Base-by-base conservation (phyloP, 2,888 invertebrate genomes). In the Aplocera efformata region DNA sequence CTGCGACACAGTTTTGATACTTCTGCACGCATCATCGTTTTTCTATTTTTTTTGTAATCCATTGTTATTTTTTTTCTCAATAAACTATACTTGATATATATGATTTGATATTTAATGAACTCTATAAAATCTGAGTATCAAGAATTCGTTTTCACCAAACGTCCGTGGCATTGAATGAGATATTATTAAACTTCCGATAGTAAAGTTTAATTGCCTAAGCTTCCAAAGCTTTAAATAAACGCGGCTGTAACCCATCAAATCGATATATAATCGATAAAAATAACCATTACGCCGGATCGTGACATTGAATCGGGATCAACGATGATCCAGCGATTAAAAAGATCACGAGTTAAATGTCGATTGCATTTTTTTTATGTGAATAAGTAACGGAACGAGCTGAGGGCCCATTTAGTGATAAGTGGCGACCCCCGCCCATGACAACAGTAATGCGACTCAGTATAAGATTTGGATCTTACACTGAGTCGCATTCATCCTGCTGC, bases 251-350 rank as follows among this genome's bases (percentile, higher is more conserved):
- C 38, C 39, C 48, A 30, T 48, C 37, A 50, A 56, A 56, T 51
- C 51, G 51, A 49, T 50, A 41, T 45, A 47, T 55, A 53, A 53
- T 52, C 48, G 43, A 48, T 55, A 49, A 46, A 42, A 49, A 56
- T 50, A 58, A 30, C 38, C 41, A 49, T 54, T 53, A 52, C 42
- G 43, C 46, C 39, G 38, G 32, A 52, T 54, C 58, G 55, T 58
- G 58, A 54, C 56, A 53, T 57, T 54, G 53, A 46, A 51, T 49
- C 39, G 38, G 38, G 47, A 42, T 46, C 32, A 32, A 46, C 46
- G 49, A 53, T 49, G 47, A 43, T 53, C 41, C 47, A 58, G 10
- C 40, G 44, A 48, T 49, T 49, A 35, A 45, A 34, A 40, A 40
- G n/a, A 51, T 47, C 51, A 50, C 48, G 48, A 52, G 33, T 32